phyloP scores from a whole-genome alignment of 1,140 invertebrate species.

The Sesamia nonagrioides region DNA sequence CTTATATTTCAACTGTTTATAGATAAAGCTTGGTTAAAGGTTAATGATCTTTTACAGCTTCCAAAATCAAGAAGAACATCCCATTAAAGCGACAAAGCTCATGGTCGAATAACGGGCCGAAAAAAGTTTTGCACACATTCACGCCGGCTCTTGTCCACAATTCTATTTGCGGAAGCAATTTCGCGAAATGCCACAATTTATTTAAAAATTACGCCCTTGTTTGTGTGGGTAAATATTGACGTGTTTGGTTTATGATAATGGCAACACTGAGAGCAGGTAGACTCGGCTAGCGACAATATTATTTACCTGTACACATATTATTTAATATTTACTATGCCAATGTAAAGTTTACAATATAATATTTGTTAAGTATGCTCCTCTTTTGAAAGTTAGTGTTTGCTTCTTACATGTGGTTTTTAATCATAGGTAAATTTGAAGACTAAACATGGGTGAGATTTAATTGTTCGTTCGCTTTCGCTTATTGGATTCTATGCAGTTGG shows the following conservation, averaged over 20 bases:
- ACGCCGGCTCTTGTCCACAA: constrained; percentile 75
- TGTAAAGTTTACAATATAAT: constrained; percentile 86
- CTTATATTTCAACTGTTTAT: background rate
- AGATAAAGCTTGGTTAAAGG: background rate
- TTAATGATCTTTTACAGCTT: constrained; percentile 37
- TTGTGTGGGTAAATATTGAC: constrained; percentile 86
- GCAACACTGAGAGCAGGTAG: constrained; percentile 84
- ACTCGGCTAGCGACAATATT: constrained; percentile 83
- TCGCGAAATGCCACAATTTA: constrained; percentile 87
- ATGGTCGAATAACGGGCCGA: constrained; percentile 67
- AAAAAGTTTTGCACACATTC: constrained; percentile 80
- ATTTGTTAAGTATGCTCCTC: constrained; percentile 86
- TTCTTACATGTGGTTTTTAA: constrained; percentile 80
- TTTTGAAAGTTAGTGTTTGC: constrained; percentile 83
- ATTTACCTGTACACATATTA: constrained; percentile 85
- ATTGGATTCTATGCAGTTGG: constrained; percentile 27
- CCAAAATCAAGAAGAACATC: constrained; percentile 45
- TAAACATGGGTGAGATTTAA: constrained; percentile 65
- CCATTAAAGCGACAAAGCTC: constrained; percentile 63
- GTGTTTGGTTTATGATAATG: constrained; percentile 87
- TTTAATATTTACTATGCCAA: constrained; percentile 85
- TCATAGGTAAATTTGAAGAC: constrained; percentile 82
- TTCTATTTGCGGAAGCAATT: constrained; percentile 86
- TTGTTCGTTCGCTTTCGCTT: constrained; percentile 35
- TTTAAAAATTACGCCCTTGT: constrained; percentile 87